A percentile compares a stretch with the other conserved stretches of the same genome.
Conservation (phyloP, 1,140 invertebrate species). For the Neodiprion lecontei region DNA sequence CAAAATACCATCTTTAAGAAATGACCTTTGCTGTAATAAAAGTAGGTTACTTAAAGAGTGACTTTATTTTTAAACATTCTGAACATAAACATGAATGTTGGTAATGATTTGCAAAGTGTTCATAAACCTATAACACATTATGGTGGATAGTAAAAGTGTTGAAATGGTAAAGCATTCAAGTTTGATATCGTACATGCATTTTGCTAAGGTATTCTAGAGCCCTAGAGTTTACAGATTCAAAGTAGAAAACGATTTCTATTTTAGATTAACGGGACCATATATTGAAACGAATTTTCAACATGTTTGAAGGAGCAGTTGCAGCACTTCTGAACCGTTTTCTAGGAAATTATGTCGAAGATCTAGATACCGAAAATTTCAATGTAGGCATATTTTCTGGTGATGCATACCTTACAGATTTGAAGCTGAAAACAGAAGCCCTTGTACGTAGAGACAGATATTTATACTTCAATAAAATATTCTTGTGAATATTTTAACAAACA, state of each 20-base stretch:
- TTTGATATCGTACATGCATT: too few relatives aligned
- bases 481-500: background rate
- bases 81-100: too few relatives aligned
- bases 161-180: too few relatives aligned
- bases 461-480: background rate
- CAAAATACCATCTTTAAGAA: too few relatives aligned
- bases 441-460: conserved; percentile 62
- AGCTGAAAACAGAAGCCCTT: conserved; percentile 81
- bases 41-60: too few relatives aligned
- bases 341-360: conserved; percentile 81
- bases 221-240: background rate
- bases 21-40: too few relatives aligned
- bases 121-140: too few relatives aligned
- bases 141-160: too few relatives aligned
- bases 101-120: too few relatives aligned
- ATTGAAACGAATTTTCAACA: conserved; percentile 45
- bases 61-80: too few relatives aligned
- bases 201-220: too few relatives aligned
- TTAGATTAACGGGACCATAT: background rate
- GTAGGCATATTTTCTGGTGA: conserved; percentile 83
- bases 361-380: conserved; percentile 83
- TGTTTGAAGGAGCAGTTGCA: conserved; percentile 82
- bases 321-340: conserved; percentile 79
- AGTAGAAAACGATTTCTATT: background rate
- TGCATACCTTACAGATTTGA: conserved; percentile 78